phyloP scores from a whole-genome alignment of 2,888 invertebrate species.

The Acanthoscelides obtectus region DNA sequence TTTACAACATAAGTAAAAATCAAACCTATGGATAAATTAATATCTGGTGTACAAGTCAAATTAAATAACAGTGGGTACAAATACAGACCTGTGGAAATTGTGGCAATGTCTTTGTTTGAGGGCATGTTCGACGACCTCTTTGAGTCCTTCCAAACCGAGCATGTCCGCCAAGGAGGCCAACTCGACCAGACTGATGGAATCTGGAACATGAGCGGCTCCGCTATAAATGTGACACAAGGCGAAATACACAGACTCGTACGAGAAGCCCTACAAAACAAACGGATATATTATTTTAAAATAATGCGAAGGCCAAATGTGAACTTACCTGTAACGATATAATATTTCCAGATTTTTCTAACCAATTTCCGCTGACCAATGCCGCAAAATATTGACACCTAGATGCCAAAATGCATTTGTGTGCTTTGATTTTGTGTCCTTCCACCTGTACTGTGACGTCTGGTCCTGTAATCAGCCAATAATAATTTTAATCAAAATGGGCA shows the following conservation, averaged over 20 bases:
- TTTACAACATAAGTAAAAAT: no score
- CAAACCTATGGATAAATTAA: no score
- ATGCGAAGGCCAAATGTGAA: no score
- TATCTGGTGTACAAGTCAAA: no score
- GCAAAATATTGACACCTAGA: conserved; percentile 92
- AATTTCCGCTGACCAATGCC: conserved; percentile 81
- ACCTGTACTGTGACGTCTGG: conserved; percentile 85
- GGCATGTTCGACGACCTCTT: conserved; percentile 85
- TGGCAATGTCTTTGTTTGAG: conserved; percentile 79
- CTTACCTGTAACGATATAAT: conserved; percentile 81
- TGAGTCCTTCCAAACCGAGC: conserved; percentile 84
- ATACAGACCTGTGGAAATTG: conserved; percentile 71
- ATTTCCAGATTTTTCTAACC: conserved; percentile 75
- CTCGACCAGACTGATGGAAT: conserved; percentile 80
- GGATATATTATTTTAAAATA: not conserved
- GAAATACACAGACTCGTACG: conserved; percentile 83
- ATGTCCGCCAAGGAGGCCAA: conserved; percentile 85
- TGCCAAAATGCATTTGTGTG: conserved; percentile 88
- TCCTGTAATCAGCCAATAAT: no score
- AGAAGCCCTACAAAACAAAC: conserved; percentile 55
- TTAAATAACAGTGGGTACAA: no score
- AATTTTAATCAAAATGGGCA: no score
- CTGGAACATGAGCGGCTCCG: conserved; percentile 84
- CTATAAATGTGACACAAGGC: conserved; percentile 92
- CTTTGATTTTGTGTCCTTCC: conserved; percentile 75